These are phyloP conservation scores for Gymnopithys bicolor DNA, from an alignment of 2,797 vertebrate genomes.

Conservation along the genomic window DNA sequence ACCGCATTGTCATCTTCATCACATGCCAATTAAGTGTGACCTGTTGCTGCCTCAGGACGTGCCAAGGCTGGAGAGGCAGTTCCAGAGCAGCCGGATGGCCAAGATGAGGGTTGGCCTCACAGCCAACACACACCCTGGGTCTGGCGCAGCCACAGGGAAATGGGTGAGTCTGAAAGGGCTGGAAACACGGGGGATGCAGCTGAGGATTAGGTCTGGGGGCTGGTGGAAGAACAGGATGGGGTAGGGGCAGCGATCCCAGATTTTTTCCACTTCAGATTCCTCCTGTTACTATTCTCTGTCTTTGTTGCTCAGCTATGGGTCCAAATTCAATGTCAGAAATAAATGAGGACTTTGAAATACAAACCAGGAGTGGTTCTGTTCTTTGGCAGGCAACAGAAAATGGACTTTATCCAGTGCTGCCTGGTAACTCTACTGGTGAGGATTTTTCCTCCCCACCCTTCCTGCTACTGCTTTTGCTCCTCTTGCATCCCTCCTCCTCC, in stretches of 20 bases:
- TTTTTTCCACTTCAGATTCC: conserved; percentile 51
- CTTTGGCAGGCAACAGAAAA: background rate
- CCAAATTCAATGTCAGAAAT: conserved; percentile 72
- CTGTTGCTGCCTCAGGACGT: fast-evolving
- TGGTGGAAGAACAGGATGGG: background rate
- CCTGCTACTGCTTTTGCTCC: background rate
- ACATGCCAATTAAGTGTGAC: background rate
- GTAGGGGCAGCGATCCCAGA: conserved; percentile 4
- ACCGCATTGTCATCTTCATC: fast-evolving
- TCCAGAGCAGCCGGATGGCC: background rate
- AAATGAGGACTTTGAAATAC: conserved; percentile 77
- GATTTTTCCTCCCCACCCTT: background rate
- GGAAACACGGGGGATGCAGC: background rate
- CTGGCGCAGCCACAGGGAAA: background rate
- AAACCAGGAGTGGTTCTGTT: conserved; percentile 22
- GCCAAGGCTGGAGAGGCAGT: background rate
- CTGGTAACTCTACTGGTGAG: background rate
- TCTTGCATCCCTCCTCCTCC: background rate
- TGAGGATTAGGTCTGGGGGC: background rate
- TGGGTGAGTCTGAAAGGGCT: background rate
- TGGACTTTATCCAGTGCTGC: background rate
- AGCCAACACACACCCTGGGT: background rate
- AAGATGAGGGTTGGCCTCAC: background rate
- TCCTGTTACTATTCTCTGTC: conserved; percentile 48
- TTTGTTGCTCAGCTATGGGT: conserved; percentile 66